Evolutionary conservation across 2,797 vertebrate genomes (phyloP).

Genomic region (Falco concolor): DNA sequence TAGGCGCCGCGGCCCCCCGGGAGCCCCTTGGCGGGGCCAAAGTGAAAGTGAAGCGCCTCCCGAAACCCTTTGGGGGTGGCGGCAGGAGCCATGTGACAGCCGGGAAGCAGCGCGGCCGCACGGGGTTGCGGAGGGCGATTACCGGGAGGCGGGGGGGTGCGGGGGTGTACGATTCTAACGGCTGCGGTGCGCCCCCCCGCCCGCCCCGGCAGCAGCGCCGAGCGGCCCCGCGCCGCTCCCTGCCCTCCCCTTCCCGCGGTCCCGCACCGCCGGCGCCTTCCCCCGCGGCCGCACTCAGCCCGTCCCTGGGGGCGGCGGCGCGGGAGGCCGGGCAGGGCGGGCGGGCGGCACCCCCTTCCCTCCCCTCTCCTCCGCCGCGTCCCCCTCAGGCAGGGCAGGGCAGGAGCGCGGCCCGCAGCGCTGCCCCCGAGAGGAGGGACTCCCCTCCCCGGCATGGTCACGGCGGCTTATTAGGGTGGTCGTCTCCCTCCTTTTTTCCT

Average conservation of each 20-base stretch:
- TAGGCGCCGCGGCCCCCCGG: neutral
- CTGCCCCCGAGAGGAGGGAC: neutral
- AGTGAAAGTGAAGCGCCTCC: conserved; percentile 57
- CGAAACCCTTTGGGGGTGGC: neutral
- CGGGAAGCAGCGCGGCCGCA: neutral
- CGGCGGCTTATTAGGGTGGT: neutral
- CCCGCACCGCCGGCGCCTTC: neutral
- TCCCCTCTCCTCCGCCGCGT: neutral
- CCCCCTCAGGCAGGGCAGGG: neutral
- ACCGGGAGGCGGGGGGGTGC: neutral
- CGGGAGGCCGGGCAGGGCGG: neutral
- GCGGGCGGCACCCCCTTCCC: neutral
- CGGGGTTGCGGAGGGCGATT: neutral
- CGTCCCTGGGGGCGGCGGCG: neutral
- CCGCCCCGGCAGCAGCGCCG: neutral
- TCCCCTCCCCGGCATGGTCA: neutral
- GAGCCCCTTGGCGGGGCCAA: neutral
- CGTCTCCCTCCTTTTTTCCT: neutral
- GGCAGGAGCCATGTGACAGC: conserved; percentile 60
- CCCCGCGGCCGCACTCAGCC: neutral
- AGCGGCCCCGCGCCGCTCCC: neutral
- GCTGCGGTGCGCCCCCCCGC: neutral
- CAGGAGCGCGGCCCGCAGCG: neutral
- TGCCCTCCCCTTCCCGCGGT: too few relatives aligned
- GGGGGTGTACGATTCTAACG: too few relatives aligned